phyloP scores from a whole-genome alignment of 2,113 vertebrate species.

The Phodopus roborovskii region DNA sequence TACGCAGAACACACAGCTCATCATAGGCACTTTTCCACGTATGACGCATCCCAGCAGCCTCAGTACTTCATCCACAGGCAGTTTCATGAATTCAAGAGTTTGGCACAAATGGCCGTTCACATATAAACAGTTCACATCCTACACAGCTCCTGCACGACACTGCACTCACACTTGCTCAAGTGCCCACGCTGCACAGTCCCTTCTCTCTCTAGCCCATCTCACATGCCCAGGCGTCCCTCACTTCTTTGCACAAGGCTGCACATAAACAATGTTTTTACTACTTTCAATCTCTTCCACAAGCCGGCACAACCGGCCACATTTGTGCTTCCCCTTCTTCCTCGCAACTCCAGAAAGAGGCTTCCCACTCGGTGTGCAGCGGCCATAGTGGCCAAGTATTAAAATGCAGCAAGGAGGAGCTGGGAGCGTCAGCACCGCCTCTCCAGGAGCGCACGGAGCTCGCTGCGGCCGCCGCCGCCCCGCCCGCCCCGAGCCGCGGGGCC shows the following conservation, averaged over 20 bases:
- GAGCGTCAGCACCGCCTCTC: slow-evolving; percentile 81
- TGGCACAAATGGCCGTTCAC: background rate
- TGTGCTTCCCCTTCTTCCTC: background rate
- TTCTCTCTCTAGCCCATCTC: background rate
- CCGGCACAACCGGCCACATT: background rate
- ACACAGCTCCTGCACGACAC: background rate
- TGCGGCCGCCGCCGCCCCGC: slow-evolving; percentile 69
- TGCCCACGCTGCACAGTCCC: background rate
- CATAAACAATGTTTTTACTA: background rate
- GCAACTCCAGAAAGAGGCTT: slow-evolving; percentile 59
- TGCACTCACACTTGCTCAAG: background rate
- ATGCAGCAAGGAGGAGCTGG: slow-evolving; percentile 82
- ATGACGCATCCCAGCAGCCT: background rate
- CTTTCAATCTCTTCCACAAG: background rate
- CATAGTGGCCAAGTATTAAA: slow-evolving; percentile 82
- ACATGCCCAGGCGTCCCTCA: background rate
- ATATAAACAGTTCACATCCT: background rate
- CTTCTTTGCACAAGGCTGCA: background rate
- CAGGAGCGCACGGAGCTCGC: slow-evolving; percentile 75
- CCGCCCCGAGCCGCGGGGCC: slow-evolving; percentile 66
- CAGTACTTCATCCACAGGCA: background rate
- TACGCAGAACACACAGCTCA: background rate
- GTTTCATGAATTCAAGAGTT: background rate
- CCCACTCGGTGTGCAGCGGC: slow-evolving; percentile 81
- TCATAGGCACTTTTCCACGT: background rate